These are phyloP conservation scores for Drosophila mayaguana DNA, from an alignment of 2,888 invertebrate species.

Conservation along the genomic window DNA sequence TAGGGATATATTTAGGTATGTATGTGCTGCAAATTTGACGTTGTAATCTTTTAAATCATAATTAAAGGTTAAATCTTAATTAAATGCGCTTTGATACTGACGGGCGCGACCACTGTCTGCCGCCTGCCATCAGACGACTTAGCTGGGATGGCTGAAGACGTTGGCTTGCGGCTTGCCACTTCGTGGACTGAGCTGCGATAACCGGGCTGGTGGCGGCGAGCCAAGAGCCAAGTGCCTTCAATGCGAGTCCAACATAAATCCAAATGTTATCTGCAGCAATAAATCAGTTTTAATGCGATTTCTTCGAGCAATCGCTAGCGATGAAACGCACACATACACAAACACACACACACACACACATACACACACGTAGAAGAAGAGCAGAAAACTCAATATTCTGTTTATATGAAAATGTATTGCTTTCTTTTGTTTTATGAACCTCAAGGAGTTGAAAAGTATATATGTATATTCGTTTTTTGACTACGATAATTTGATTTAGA, in stretches of 20 bases:
- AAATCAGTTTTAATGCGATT: slow-evolving; percentile 76
- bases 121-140: neutral
- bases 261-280: slow-evolving; percentile 73
- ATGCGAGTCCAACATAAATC: slow-evolving; percentile 64
- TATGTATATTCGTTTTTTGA: neutral
- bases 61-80: slow-evolving; percentile 73
- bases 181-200: neutral
- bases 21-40: slow-evolving; percentile 49
- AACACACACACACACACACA: neutral
- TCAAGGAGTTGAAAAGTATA: slow-evolving; percentile 35
- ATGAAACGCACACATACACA: slow-evolving; percentile 7
- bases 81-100: slow-evolving; percentile 58
- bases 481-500: slow-evolving; percentile 30
- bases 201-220: neutral
- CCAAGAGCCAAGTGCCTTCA: slow-evolving; percentile 20
- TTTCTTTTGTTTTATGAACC: slow-evolving; percentile 34
- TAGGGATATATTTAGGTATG: neutral
- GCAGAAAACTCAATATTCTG: slow-evolving; percentile 40
- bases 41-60: slow-evolving; percentile 72
- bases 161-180: neutral
- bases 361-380: slow-evolving; percentile 1
- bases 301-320: slow-evolving; percentile 38
- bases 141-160: slow-evolving; percentile 7
- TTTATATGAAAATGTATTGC: slow-evolving; percentile 30
- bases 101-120: slow-evolving; percentile 6